Evolutionary conservation across 2,888 invertebrate species (phyloP).

Genomic region (Caenorhabditis wallacei): DNA sequence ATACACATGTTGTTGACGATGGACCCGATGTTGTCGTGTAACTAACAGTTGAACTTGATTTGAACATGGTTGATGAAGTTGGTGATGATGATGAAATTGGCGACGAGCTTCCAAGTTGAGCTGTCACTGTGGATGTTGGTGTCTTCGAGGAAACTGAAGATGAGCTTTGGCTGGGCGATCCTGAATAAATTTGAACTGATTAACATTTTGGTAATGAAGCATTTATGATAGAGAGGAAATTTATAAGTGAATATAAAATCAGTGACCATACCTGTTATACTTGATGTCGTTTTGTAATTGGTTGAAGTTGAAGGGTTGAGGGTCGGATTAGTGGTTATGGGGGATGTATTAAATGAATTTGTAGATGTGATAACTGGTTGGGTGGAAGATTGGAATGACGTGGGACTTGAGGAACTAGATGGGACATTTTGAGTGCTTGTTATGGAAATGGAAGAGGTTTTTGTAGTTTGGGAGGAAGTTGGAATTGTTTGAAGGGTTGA

Average conservation of each 20-base stretch:
- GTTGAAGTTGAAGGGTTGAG: not conserved
- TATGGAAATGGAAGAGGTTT: not conserved
- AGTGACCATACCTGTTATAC: no score
- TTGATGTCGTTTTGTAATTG: no score
- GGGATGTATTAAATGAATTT: not conserved
- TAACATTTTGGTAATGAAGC: no score
- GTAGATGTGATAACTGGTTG: not conserved
- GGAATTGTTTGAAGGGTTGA: not conserved
- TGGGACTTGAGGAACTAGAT: not conserved
- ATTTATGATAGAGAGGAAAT: no score
- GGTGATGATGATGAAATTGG: not conserved
- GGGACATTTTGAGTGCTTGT: conserved; percentile 3
- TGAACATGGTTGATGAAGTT: not conserved
- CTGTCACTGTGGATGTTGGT: not conserved
- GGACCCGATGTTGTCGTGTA: conserved; percentile 4
- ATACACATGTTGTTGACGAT: conserved; percentile 17
- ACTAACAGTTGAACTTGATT: conserved; percentile 8
- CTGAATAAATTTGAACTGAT: no score
- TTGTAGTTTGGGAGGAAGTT: not conserved
- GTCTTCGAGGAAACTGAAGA: no score
- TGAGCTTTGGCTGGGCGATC: no score
- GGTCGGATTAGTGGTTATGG: not conserved
- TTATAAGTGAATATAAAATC: no score
- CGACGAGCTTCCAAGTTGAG: no score
- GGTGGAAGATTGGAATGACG: not conserved